Conservation (phyloP, 2,797 vertebrate species). For the Lacerta agilis region DNA sequence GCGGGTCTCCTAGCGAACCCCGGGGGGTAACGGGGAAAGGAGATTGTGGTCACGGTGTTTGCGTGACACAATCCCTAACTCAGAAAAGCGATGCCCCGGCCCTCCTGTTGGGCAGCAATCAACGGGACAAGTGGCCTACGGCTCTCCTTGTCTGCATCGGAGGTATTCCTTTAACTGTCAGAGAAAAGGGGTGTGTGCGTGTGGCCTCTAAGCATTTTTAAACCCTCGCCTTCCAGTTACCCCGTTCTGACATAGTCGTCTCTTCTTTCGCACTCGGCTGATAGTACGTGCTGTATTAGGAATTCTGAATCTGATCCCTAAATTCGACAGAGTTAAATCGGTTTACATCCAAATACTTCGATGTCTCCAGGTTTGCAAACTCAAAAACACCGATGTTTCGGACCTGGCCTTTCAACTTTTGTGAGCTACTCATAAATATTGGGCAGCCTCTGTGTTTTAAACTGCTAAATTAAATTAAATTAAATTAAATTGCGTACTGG, state of each 20-base stretch:
- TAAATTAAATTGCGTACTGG: neutral
- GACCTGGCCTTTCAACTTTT: neutral
- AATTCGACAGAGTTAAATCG: too few relatives aligned
- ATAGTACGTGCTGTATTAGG: too few relatives aligned
- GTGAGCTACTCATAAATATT: neutral
- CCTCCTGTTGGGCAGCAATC: too few relatives aligned
- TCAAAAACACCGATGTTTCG: neutral
- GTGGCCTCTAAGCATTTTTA: neutral
- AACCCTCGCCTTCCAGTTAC: neutral
- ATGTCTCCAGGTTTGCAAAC: neutral
- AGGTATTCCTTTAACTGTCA: too few relatives aligned
- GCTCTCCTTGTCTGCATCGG: too few relatives aligned
- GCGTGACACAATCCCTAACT: too few relatives aligned
- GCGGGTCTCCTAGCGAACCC: neutral
- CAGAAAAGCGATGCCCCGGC: too few relatives aligned
- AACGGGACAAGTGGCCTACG: too few relatives aligned
- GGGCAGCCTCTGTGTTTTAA: neutral
- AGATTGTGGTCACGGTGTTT: neutral
- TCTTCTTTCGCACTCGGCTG: neutral
- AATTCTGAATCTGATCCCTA: neutral
- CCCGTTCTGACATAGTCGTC: too few relatives aligned
- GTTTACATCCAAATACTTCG: neutral
- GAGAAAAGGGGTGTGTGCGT: too few relatives aligned
- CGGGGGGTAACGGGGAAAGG: neutral
- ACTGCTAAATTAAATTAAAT: neutral